phyloP scores from a whole-genome alignment of 2,797 vertebrate genomes.

The Threskiornis aethiopicus region DNA sequence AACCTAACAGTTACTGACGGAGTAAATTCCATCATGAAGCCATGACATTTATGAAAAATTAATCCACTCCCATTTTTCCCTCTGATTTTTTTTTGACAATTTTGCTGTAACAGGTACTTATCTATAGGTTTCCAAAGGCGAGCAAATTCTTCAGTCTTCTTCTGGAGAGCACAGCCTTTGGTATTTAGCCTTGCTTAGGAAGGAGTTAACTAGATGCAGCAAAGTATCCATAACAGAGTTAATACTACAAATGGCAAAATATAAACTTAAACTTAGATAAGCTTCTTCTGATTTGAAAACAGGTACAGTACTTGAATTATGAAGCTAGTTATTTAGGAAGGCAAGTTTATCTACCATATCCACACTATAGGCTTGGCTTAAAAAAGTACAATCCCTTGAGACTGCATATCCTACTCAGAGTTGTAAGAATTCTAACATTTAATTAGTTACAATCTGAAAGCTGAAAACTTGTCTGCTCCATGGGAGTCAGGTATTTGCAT shows the following conservation, averaged over 20 bases:
- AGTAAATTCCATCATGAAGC: neutral
- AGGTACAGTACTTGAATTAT: neutral
- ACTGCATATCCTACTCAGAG: neutral
- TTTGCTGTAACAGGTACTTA: neutral
- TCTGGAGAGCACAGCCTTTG: neutral
- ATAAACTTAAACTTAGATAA: neutral
- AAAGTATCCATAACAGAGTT: neutral
- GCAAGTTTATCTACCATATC: neutral
- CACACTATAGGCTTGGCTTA: neutral
- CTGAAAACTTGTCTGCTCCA: neutral
- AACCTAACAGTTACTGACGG: neutral
- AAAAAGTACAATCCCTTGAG: neutral
- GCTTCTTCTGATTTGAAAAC: constrained; percentile 7
- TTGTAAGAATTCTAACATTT: neutral
- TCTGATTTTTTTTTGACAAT: neutral
- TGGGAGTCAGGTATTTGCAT: neutral
- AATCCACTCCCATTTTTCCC: neutral
- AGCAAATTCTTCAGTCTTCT: neutral
- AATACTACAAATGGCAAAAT: neutral
- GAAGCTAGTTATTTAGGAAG: neutral
- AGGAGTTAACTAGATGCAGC: neutral
- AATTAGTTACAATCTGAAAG: neutral
- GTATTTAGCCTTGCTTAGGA: neutral
- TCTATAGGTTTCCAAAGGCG: neutral
- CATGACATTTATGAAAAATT: neutral